Base-by-base conservation (phyloP, 2,113 vertebrate genomes). In the Propithecus coquereli region DNA sequence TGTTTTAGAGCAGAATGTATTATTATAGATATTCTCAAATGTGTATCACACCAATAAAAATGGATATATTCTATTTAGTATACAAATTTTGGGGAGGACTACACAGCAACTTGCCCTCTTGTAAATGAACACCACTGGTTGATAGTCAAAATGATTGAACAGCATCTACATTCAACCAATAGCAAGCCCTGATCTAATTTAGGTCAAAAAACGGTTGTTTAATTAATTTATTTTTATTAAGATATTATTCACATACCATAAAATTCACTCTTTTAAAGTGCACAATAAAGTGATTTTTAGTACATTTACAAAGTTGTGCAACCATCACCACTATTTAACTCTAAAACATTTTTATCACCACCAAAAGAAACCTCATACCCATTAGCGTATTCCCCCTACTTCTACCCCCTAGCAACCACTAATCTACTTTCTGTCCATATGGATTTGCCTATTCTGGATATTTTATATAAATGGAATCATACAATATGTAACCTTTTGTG, bases 71-170 rank as follows among this genome's bases (percentile, higher is more conserved):
- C 27, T 71, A 83, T 47, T 84, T 40, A 54, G 11, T 52, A 43
- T 71, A 34, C 85, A 87, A 54, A 83, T 76, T 82, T 87, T 25
- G 34, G 20, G 66, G 27, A 73, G 22, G 40, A 71, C 30, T 80
- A 45, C 40, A 74, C n/a, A 90, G 52, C 63, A 96, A 70, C 52
- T 92, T 97, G 40, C 43, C 34, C 27, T 87, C 82, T 76, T 92
- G 34, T 82, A 91, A 95, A 71, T 74, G 23, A 74, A 8, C 20
- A 84, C 73, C 14, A 65, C 27, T 92, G 54, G 37, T 22, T 92
- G 43, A 30, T 90, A 22, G 45, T 92, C 30, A 81, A 71, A 89
- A 87, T 92, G 70, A 92, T 32, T 95, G 80, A 52, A 86, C 34
- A 73, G 34, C 54, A 77, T 74, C 43, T 61, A 30, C 43, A 40